Conservation (phyloP, 2,888 invertebrate species). For the Netelia melanura region DNA sequence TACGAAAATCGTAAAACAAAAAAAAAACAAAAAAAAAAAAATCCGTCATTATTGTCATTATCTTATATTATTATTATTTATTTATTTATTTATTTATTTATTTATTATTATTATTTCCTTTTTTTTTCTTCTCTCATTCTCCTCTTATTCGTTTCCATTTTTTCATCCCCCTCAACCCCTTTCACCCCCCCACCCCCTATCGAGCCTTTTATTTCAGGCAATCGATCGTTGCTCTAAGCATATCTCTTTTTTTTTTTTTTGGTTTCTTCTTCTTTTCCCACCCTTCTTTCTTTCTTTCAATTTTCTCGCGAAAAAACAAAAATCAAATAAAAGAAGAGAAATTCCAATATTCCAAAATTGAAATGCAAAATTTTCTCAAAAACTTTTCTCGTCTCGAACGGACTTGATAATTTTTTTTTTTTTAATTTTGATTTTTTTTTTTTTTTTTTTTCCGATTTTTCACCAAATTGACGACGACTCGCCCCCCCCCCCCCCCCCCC, state of each 20-base stretch:
- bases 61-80: slow-evolving; percentile 15
- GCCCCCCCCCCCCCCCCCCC: too few species aligned
- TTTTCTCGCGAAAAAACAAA: background rate
- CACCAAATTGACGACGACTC: background rate
- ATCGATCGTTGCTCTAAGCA: background rate
- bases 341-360: background rate
- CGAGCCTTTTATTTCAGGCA: background rate
- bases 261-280: too few species aligned
- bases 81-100: background rate
- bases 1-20: slow-evolving; percentile 30
- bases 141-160: slow-evolving; percentile 15
- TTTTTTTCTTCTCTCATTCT: slow-evolving; percentile 52
- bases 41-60: slow-evolving; percentile 43
- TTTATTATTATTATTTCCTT: slow-evolving; percentile 31
- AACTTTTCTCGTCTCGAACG: background rate
- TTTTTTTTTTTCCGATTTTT: background rate
- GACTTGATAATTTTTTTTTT: background rate
- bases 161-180: background rate
- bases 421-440: too few species aligned
- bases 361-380: slow-evolving; percentile 2
- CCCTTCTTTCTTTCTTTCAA: background rate
- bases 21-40: too few species aligned
- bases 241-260: too few species aligned
- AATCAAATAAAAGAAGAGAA: too few species aligned
- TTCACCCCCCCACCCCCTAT: background rate